These are phyloP conservation scores for Bombyx huttoni DNA, from an alignment of 2,888 invertebrate species.

Conservation along the genomic window DNA sequence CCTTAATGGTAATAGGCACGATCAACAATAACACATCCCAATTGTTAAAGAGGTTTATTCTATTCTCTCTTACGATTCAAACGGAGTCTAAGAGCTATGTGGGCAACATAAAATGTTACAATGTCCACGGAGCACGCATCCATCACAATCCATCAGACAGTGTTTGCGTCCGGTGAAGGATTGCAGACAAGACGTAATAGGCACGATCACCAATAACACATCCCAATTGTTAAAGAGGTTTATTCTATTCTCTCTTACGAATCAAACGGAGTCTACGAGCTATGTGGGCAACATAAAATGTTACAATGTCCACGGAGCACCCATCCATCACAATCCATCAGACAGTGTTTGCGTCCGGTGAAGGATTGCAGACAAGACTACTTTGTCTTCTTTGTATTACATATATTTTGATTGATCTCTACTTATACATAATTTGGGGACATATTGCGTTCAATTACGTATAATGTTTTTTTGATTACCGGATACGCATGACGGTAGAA, in stretches of 20 bases:
- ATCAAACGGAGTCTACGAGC: background rate
- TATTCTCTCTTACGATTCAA: background rate
- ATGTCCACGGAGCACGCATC: background rate
- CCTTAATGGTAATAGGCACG: no score
- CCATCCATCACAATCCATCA: conserved; percentile 5
- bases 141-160: conserved; percentile 4
- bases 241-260: no score
- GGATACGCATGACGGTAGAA: background rate
- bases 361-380: background rate
- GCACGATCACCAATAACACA: no score
- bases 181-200: no score
- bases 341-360: background rate
- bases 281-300: background rate
- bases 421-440: background rate
- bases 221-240: no score
- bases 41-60: no score
- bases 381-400: background rate
- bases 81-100: background rate
- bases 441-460: background rate
- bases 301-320: background rate
- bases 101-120: background rate
- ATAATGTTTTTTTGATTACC: background rate
- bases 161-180: background rate
- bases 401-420: background rate
- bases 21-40: no score